Evolutionary conservation across 2,888 invertebrate species (phyloP).

Genomic region (Drosophila merina): DNA sequence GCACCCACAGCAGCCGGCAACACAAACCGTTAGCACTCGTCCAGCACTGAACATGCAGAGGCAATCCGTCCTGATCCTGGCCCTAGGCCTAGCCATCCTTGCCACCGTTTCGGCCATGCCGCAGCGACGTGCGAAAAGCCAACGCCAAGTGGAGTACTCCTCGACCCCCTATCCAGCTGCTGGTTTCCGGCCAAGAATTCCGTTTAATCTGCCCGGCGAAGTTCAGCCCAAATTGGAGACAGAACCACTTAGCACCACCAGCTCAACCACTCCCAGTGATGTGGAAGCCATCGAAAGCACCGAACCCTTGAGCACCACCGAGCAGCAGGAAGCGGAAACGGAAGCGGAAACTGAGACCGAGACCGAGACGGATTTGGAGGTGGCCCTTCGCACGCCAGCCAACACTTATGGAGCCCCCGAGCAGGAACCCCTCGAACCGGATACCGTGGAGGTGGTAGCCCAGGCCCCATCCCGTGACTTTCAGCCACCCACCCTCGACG

Average conservation of each 20-base stretch:
- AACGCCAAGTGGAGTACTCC: conserved; percentile 70
- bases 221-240: conserved; percentile 54
- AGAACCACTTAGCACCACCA: conserved; percentile 47
- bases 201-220: conserved; percentile 76
- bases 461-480: conserved; percentile 74
- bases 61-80: conserved; percentile 53
- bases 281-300: conserved; percentile 51
- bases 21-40: conserved; percentile 71
- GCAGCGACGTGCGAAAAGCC: conserved; percentile 59
- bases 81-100: conserved; percentile 43
- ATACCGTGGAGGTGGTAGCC: conserved; percentile 64
- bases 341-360: conserved; percentile 38
- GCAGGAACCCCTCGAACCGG: conserved; percentile 45
- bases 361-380: conserved; percentile 44
- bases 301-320: conserved; percentile 36
- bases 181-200: conserved; percentile 76
- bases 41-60: conserved; percentile 57
- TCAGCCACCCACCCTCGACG: conserved; percentile 76
- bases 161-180: conserved; percentile 80
- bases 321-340: conserved; percentile 39
- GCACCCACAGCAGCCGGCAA: conserved; percentile 66
- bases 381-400: conserved; percentile 68
- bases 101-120: conserved; percentile 54
- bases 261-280: conserved; percentile 44
- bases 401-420: conserved; percentile 72